Percentiles rank a stretch among this genome's conserved stretches.
Evolutionary conservation across 2,888 invertebrate species (phyloP).

Genomic region (Alcis repandata): DNA sequence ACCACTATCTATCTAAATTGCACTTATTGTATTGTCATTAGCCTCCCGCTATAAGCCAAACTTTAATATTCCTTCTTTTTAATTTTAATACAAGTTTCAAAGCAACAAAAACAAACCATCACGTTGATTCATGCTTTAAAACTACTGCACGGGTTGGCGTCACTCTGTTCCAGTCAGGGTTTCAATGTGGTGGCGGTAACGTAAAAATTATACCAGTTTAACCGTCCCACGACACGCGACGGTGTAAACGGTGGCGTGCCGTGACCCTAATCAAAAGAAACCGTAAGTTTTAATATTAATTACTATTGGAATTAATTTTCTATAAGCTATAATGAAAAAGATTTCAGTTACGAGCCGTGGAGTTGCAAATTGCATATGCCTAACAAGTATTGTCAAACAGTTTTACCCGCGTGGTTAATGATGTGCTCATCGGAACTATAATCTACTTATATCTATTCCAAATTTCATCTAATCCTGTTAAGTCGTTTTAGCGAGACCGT

Average conservation of each 20-base stretch:
- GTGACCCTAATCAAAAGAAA: conserved; percentile 58
- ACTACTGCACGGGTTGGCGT: neutral
- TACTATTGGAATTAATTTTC: conserved; percentile 49
- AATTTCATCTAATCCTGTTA: no score
- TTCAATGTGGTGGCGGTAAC: conserved; percentile 53
- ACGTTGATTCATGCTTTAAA: neutral
- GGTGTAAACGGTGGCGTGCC: conserved; percentile 55
- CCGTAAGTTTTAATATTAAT: conserved; percentile 59
- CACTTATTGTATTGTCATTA: no score
- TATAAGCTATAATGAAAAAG: conserved; percentile 36
- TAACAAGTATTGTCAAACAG: no score
- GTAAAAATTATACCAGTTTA: conserved; percentile 62
- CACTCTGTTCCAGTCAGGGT: conserved; percentile 14
- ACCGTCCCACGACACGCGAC: conserved; percentile 61
- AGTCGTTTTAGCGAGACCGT: no score
- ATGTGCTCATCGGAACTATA: no score
- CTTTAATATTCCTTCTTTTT: no score
- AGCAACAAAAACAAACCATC: neutral
- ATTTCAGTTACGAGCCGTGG: conserved; percentile 26
- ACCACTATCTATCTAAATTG: no score
- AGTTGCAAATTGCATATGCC: neutral
- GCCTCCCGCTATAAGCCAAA: no score
- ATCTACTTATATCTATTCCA: no score
- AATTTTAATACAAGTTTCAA: no score
- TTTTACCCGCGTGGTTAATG: no score